Evolutionary conservation across 2,888 invertebrate species (phyloP), one percentile per base, ranked within the genome.

Genomic region (Deilephila elpenor): DNA sequence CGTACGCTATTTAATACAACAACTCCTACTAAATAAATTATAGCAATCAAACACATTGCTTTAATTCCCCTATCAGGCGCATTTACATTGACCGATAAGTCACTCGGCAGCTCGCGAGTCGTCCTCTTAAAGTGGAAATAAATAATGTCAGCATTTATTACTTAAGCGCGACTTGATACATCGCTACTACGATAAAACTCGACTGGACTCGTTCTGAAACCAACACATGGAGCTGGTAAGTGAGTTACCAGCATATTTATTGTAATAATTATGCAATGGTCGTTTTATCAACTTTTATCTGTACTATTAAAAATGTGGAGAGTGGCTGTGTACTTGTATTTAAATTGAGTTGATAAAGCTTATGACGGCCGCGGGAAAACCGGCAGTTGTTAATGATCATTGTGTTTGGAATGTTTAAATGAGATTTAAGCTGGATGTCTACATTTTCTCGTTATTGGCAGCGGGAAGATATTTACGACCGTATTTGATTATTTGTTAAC

Each of bases 261-360:
- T 64, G 64, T 64, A 44, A 64, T 64, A 64, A 64, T 64, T 64
- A 64, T 44, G 64, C 64, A 44, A 64, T 64, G 64, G 64, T 20
- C 64, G 64, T 64, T 44, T 20, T 64, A 64, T 44, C 64, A 44
- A 64, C 64, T 64, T 37, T 44, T 64, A 64, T 64, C 64, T 44
- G 64, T 8, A 64, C 60, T 25, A 29, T 60, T 60, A 60, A 32
- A 25, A 64, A 56, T 56, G 44, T 44, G 64, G 44, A 44, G 20
- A 44, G 44, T 37, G 37, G 64, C 37, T 20, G 37, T 64, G 37
- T 44, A 64, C 64, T 64, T 64, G 37, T 64, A 64, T 64, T 64
- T 64, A 64, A 64, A 64, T 64, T n/a, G 37, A 44, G 20, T 44
- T 44, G 37, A 44, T 64, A 64, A 64, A 8, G 11, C 20, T 37